These are phyloP conservation scores for Emesis furor DNA, from an alignment of 2,888 invertebrate genomes.

Conservation along the genomic window DNA sequence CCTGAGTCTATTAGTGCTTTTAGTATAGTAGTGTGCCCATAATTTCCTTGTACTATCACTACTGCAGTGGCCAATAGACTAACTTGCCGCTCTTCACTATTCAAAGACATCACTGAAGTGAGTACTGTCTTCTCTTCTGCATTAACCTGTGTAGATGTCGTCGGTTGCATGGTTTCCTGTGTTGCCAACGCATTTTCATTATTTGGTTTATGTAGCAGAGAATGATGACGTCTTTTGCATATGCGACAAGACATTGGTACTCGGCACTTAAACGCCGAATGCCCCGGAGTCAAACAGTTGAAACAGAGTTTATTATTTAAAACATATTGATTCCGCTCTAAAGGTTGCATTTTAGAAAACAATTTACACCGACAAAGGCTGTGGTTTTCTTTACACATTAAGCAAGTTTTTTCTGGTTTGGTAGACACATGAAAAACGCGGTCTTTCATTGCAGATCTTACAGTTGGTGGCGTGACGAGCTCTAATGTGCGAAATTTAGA, in stretches of 20 bases:
- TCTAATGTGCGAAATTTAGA: constrained; percentile 72
- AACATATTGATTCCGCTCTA: constrained; percentile 35
- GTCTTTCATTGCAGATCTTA: background rate
- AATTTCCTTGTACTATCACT: constrained; percentile 36
- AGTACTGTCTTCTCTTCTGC: background rate
- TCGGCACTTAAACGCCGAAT: constrained; percentile 45
- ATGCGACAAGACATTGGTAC: constrained; percentile 53
- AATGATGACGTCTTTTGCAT: constrained; percentile 58
- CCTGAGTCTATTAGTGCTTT: constrained; percentile 70
- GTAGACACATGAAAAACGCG: constrained; percentile 7
- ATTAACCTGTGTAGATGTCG: background rate
- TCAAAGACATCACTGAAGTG: constrained; percentile 1
- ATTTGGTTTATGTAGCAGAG: constrained; percentile 45
- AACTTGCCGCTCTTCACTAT: constrained; percentile 13
- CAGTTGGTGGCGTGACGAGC: constrained; percentile 40
- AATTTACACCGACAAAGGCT: constrained; percentile 53
- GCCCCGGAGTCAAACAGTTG: constrained; percentile 54
- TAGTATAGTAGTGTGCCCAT: constrained; percentile 35
- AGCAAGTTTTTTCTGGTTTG: constrained; percentile 14
- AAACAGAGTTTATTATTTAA: constrained; percentile 42
- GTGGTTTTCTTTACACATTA: constrained; percentile 45
- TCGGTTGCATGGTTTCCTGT: background rate
- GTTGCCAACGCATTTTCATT: constrained; percentile 23
- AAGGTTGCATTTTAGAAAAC: constrained; percentile 39
- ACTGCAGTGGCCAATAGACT: constrained; percentile 55